phyloP scores from a whole-genome alignment of 1,140 invertebrate genomes.

The Macrobrachium rosenbergii region DNA sequence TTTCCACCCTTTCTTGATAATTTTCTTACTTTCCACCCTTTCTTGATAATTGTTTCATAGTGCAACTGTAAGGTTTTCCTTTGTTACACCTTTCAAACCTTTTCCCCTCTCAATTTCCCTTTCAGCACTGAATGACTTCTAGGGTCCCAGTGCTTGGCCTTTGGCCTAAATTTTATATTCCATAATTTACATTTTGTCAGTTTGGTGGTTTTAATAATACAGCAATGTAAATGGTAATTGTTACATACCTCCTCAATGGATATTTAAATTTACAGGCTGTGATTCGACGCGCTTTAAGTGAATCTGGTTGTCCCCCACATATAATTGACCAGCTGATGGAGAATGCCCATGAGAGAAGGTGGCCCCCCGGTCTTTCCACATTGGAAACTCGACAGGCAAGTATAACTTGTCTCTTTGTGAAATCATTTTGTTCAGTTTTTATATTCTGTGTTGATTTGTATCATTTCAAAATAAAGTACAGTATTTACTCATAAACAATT shows the following conservation, averaged over 20 bases:
- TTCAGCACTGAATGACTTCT: no score
- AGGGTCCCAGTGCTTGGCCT: no score
- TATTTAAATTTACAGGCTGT: slow-evolving; percentile 77
- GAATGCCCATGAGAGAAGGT: slow-evolving; percentile 94
- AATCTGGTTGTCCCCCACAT: slow-evolving; percentile 91
- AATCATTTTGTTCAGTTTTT: neutral
- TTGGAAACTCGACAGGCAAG: slow-evolving; percentile 86
- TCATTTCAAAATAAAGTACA: neutral
- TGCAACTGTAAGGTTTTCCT: no score
- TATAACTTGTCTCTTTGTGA: slow-evolving; percentile 18
- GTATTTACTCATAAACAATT: neutral
- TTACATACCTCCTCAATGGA: neutral
- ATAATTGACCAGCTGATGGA: slow-evolving; percentile 96
- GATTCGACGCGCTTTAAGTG: slow-evolving; percentile 91
- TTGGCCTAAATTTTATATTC: no score
- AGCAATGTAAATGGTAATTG: no score
- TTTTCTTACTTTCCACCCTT: no score
- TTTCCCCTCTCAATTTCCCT: no score
- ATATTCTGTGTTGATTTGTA: neutral
- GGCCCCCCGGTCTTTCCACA: slow-evolving; percentile 88
- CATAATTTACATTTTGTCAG: neutral
- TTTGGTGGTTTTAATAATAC: no score
- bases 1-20: no score
- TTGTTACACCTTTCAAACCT: no score
- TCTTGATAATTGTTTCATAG: no score